phyloP scores from a whole-genome alignment of 2,888 invertebrate genomes.

The Meiosimyza platycephala region DNA sequence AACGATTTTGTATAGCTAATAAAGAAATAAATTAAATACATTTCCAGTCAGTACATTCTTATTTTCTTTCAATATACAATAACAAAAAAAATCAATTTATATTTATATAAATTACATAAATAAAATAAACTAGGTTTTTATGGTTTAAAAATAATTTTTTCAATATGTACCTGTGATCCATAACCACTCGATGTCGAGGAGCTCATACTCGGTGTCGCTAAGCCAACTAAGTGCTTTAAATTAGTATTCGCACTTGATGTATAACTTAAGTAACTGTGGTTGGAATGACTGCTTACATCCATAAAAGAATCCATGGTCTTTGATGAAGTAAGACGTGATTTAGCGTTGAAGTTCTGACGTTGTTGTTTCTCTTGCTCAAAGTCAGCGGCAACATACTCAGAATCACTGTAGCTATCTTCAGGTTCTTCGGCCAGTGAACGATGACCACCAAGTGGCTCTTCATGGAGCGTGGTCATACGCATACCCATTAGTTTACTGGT shows the following conservation, averaged over 20 bases:
- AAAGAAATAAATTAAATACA: too few species aligned
- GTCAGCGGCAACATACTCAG: conserved; percentile 66
- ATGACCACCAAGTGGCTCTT: conserved; percentile 76
- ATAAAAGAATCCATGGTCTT: conserved; percentile 88
- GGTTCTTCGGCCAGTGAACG: conserved; percentile 68
- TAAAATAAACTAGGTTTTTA: background rate
- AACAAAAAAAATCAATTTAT: too few species aligned
- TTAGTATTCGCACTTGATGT: conserved; percentile 63
- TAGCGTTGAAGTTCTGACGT: conserved; percentile 54
- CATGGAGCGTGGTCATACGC: conserved; percentile 92
- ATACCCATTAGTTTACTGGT: conserved; percentile 82
- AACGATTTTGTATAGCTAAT: too few species aligned
- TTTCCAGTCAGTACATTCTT: too few species aligned
- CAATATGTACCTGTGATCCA: conserved; percentile 68
- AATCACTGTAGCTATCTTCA: conserved; percentile 67
- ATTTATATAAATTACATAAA: background rate
- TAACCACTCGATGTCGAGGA: conserved; percentile 86
- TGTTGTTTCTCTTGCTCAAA: conserved; percentile 65
- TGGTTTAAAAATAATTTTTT: background rate
- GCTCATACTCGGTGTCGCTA: conserved; percentile 71
- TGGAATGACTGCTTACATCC: conserved; percentile 72
- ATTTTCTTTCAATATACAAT: too few species aligned
- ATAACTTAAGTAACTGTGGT: conserved; percentile 59
- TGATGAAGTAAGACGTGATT: conserved; percentile 75
- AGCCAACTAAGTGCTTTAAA: conserved; percentile 65